phyloP scores from a whole-genome alignment of 1,140 invertebrate genomes.

The Choristoneura fumiferana region DNA sequence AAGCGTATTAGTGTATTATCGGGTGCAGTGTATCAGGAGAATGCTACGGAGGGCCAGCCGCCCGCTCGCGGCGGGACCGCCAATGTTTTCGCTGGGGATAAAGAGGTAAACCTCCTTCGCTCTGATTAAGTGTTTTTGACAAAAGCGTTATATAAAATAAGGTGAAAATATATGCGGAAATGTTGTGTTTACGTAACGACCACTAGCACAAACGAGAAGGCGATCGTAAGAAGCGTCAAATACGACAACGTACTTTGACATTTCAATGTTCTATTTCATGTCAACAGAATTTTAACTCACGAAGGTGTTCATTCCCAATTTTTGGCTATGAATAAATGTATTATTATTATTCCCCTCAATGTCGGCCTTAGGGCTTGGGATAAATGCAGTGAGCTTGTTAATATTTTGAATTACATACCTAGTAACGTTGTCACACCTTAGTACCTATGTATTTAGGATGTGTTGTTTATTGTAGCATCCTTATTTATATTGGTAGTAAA shows the following conservation, averaged over 20 bases:
- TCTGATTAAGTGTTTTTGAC: slow-evolving; percentile 31
- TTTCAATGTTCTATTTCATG: slow-evolving; percentile 45
- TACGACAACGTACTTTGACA: slow-evolving; percentile 51
- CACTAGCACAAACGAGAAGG: slow-evolving; percentile 46
- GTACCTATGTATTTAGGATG: too few species aligned
- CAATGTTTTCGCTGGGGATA: slow-evolving; percentile 70
- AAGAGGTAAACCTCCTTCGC: slow-evolving; percentile 64
- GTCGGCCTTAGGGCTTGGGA: too few species aligned
- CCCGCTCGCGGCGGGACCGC: slow-evolving; percentile 63
- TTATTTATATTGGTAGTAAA: too few species aligned
- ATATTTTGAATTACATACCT: too few species aligned
- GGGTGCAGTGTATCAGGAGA: slow-evolving; percentile 72
- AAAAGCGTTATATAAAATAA: slow-evolving; percentile 40
- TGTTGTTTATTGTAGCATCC: too few species aligned
- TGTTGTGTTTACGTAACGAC: slow-evolving; percentile 75
- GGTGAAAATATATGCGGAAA: slow-evolving; percentile 41
- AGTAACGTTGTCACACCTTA: too few species aligned
- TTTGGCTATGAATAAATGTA: too few species aligned
- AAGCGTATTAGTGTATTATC: slow-evolving; percentile 87
- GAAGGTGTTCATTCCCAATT: too few species aligned
- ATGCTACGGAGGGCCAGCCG: slow-evolving; percentile 64
- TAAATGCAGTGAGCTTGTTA: too few species aligned
- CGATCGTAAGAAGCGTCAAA: slow-evolving; percentile 40
- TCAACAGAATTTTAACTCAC: slow-evolving; percentile 55
- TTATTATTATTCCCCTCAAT: too few species aligned